Conservation (phyloP, 2,113 vertebrate genomes). For the Eira barbara region DNA sequence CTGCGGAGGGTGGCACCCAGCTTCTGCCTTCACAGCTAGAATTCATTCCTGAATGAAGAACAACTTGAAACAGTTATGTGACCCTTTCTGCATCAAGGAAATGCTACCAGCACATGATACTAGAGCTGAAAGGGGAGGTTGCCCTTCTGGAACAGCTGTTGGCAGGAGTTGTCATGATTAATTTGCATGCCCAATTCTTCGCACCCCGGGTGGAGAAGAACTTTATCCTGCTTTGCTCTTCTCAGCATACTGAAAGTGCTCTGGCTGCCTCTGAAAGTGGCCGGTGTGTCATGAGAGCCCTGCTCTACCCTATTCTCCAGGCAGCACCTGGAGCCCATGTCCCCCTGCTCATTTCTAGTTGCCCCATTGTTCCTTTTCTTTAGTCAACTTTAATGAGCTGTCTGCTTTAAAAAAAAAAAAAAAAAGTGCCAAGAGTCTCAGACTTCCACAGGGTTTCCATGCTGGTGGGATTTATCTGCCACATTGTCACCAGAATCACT, state of each 20-base stretch:
- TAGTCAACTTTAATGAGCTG: not conserved
- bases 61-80: constrained; percentile 12
- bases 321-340: not conserved
- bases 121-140: constrained; percentile 5
- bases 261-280: not conserved
- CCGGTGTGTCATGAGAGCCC: not conserved
- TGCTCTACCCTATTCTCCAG: not conserved
- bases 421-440: not conserved
- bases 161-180: not conserved
- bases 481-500: constrained; percentile 36
- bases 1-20: constrained; percentile 19
- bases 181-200: constrained; percentile 31
- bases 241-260: not conserved
- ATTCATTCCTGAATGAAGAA: constrained; percentile 41
- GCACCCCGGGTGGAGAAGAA: not conserved
- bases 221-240: not conserved
- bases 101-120: not conserved
- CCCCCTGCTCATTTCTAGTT: not conserved
- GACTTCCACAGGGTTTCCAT: not conserved
- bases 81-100: not conserved
- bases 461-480: not conserved
- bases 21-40: constrained; percentile 10
- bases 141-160: constrained; percentile 48
- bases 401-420: not conserved
- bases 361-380: not conserved